Evolutionary conservation across 2,888 invertebrate genomes (phyloP).

Genomic region (Julus scanicus): DNA sequence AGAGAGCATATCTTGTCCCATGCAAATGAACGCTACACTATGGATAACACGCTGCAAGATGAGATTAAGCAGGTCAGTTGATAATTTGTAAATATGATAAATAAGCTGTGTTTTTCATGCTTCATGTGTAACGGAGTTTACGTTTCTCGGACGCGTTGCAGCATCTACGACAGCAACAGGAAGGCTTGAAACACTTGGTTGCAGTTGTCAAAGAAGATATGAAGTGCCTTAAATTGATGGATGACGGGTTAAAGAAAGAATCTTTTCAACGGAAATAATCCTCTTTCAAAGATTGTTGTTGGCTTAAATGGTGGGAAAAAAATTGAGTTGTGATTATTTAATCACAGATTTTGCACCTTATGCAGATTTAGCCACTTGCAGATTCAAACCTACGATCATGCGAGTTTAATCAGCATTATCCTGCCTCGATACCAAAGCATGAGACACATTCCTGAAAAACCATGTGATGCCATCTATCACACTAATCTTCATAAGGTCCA

Average conservation of each 20-base stretch:
- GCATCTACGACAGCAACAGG: slow-evolving; percentile 87
- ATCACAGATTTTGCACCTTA: too few relatives aligned
- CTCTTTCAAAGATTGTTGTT: neutral
- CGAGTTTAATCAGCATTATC: too few relatives aligned
- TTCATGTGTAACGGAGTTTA: slow-evolving; percentile 54
- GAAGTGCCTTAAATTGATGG: slow-evolving; percentile 80
- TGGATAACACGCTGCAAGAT: slow-evolving; percentile 74
- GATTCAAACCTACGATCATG: too few relatives aligned
- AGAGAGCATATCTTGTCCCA: slow-evolving; percentile 64
- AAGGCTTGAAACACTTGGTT: slow-evolving; percentile 86
- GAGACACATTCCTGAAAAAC: too few relatives aligned
- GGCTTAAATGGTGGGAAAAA: too few relatives aligned
- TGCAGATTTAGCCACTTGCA: too few relatives aligned
- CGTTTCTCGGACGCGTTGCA: slow-evolving; percentile 63
- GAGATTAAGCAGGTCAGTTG: slow-evolving; percentile 71
- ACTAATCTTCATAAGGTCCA: neutral
- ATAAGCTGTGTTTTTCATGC: slow-evolving; percentile 55
- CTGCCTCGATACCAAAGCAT: too few relatives aligned
- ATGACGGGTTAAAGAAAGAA: slow-evolving; percentile 74
- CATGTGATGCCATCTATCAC: too few relatives aligned
- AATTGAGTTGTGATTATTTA: too few relatives aligned
- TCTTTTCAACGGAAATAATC: slow-evolving; percentile 25
- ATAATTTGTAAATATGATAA: neutral
- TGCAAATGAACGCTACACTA: slow-evolving; percentile 78
- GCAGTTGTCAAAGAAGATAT: slow-evolving; percentile 84